Conservation (phyloP, 2,113 vertebrate genomes). For the Lontra canadensis region DNA sequence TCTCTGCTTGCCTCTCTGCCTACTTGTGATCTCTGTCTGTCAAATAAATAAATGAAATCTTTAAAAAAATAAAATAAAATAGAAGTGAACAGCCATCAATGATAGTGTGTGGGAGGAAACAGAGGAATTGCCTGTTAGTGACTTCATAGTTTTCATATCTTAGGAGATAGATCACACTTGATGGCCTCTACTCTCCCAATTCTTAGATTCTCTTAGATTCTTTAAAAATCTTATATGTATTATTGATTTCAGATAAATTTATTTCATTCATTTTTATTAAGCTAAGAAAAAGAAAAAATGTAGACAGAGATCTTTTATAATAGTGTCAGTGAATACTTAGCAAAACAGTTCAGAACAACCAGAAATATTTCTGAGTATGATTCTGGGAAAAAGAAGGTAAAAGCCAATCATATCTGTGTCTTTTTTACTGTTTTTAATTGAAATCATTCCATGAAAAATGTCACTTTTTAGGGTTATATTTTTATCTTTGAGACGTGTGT, state of each 20-base stretch:
- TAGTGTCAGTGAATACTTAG: not conserved
- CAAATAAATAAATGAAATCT: too few relatives aligned
- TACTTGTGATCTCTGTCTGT: too few relatives aligned
- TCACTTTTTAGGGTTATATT: not conserved
- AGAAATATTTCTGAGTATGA: not conserved
- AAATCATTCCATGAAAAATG: not conserved
- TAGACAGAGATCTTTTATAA: not conserved
- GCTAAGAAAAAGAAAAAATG: not conserved
- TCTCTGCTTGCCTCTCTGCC: too few relatives aligned
- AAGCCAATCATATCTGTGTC: not conserved
- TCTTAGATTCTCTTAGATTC: not conserved
- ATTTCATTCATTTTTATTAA: conserved; percentile 25
- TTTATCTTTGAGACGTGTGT: not conserved
- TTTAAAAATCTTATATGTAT: not conserved
- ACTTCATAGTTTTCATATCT: not conserved
- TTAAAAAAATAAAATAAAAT: too few relatives aligned
- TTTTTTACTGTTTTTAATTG: conserved; percentile 10
- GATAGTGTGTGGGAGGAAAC: not conserved
- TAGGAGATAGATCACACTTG: not conserved
- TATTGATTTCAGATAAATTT: not conserved
- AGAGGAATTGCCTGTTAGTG: not conserved
- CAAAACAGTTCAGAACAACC: conserved; percentile 9
- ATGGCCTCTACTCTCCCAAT: not conserved
- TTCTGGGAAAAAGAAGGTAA: not conserved
- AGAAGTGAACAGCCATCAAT: not conserved